Conservation (phyloP, 2,113 vertebrate species). For the Mobula hypostoma region DNA sequence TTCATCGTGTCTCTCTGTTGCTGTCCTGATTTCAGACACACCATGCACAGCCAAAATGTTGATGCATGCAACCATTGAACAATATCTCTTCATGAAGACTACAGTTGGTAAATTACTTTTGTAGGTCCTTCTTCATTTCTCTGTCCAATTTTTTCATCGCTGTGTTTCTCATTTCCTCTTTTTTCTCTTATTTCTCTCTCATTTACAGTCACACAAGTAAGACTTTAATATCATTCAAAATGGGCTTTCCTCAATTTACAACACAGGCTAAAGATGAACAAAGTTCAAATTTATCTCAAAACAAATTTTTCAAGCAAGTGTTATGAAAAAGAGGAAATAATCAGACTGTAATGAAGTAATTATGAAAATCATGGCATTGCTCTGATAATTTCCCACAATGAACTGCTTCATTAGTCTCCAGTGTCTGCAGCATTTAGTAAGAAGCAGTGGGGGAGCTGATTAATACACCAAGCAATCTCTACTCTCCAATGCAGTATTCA, state of each 20-base stretch:
- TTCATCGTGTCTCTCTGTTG: not conserved
- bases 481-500: conserved; percentile 10
- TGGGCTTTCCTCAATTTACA: not conserved
- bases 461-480: conserved; percentile 7
- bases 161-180: not conserved
- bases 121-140: not conserved
- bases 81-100: not conserved
- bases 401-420: conserved; percentile 22
- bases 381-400: conserved; percentile 34
- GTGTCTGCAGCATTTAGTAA: conserved; percentile 19
- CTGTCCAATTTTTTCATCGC: not conserved
- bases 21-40: not conserved
- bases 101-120: not conserved
- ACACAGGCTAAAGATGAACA: not conserved
- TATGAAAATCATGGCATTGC: conserved; percentile 32
- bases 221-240: not conserved
- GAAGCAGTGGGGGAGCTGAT: conserved; percentile 33
- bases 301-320: not conserved
- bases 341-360: conserved; percentile 35
- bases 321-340: conserved; percentile 27
- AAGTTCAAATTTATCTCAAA: conserved; percentile 17
- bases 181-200: not conserved
- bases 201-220: not conserved
- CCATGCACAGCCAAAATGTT: not conserved
- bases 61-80: not conserved